These are phyloP conservation scores for Rissa tridactyla DNA, from an alignment of 2,113 vertebrate species.

Conservation along the genomic window DNA sequence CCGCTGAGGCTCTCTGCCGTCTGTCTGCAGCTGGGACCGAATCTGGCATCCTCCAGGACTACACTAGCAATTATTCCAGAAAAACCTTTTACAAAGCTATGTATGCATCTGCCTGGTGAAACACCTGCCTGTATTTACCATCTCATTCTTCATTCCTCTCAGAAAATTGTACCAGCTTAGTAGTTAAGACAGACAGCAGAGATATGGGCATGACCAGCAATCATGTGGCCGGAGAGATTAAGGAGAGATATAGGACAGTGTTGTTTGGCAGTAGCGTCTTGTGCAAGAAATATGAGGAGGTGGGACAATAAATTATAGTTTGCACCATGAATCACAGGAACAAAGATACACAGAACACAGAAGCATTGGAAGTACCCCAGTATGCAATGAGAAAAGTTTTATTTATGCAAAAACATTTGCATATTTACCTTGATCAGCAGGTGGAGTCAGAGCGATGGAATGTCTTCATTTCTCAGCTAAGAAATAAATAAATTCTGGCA, in stretches of 20 bases:
- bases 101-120: background rate
- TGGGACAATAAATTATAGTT: background rate
- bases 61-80: background rate
- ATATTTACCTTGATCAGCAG: background rate
- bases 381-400: background rate
- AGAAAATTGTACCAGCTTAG: background rate
- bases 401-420: background rate
- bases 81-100: background rate
- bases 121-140: background rate
- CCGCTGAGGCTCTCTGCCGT: slow-evolving; percentile 77
- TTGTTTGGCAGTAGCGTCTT: background rate
- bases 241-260: background rate
- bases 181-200: background rate
- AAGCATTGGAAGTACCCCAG: background rate
- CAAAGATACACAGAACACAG: background rate
- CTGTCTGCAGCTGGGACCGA: slow-evolving; percentile 70
- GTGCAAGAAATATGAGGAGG: background rate
- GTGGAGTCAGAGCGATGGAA: background rate
- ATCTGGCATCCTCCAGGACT: background rate
- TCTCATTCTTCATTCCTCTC: background rate
- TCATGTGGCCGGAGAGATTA: slow-evolving; percentile 32
- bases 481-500: background rate
- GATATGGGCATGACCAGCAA: background rate
- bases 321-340: background rate
- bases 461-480: background rate